Evolutionary conservation across 2,888 invertebrate species (phyloP), one percentile per base, ranked within the genome.

Genomic region (Oligia strigilis): DNA sequence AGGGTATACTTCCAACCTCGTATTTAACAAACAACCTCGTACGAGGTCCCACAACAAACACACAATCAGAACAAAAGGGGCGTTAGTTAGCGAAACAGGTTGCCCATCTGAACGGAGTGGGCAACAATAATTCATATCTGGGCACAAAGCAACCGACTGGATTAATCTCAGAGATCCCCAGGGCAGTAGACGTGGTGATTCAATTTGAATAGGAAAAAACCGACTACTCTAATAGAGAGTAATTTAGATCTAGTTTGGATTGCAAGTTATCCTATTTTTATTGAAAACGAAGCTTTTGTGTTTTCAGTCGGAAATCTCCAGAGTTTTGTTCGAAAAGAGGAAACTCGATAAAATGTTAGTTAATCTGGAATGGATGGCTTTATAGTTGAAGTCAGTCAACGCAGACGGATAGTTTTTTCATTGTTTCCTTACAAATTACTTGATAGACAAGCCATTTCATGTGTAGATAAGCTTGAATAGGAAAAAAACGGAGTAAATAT

Each of bases 171-270:
- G 40, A 78, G 77, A 64, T 90, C 91, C 93, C 92, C 85, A 84
- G 90, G 87, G 87, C 88, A 76, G 69, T 80, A 88, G 91, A 88
- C 90, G 89, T 86, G 88, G 90, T 76, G 91, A 93, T 93, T 93
- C 92, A 93, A 94, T 94, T 94, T 92, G 90, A 92, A 93, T 92
- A 87, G 90, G 87, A 92, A 94, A 94, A 93, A 93, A 88, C 83
- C 72, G 71, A n/a, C 72, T 67, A 69, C 72, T 74, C 88, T 91
- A 92, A 88, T 83, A 81, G 88, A 87, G 67, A 81, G 82, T 89
- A 83, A 88, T 91, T 90, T 84, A 88, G 84, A 82, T 81, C 78
- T 83, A 86, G 86, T 87, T 87, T 52, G 64, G 71, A 79, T 66
- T 75, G 81, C 77, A 87, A 80, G 72, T 79, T 83, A 76, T 80